Evolutionary conservation across 1,140 invertebrate genomes (phyloP), one percentile per base, ranked within the genome.

Genomic region (Coenobita brevimanus): DNA sequence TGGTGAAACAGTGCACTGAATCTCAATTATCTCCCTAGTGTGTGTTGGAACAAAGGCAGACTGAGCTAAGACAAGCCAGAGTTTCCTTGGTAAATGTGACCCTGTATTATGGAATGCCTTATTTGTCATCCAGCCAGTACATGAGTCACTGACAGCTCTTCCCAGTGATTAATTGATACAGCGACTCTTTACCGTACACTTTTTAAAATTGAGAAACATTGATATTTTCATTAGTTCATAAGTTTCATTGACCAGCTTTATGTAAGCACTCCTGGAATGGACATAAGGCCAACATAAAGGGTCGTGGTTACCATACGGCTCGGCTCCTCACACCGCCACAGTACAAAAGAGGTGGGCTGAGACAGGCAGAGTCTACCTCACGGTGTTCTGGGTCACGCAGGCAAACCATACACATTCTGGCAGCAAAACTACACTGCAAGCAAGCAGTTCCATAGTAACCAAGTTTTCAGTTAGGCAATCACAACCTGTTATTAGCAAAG

Each of bases 331-430:
- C 84, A 86, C 84, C 84, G 84, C 84, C 84, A 86, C 84, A 86
- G 84, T 86, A 86, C 84, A 86, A 86, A 86, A 86, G 84, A 86
- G 84, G 84, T 86, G 84, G 75, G 62, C 84, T 80, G 84, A 86
- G 84, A 86, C 71, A 86, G 84, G 84, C 71, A 76, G 84, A 86
- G 84, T 86, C 84, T 86, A 86, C 84, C 84, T 86, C 84, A 86
- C 69, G 60, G 60, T 79, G 84, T 86, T 86, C 41, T 69, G 75
- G 84, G 84, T 86, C 84, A 67, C 76, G 60, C 75, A 79, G 33
- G 50, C 41, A 60, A 86, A 79, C 67, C 76, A 30, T 24, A 67
- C 71, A 60, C 60, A 50, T 80, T 80, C 76, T 80, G 76, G 76
- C 54, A 80, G 54, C 82, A 75, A 43, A 84, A 50, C 17, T 50